A percentile compares a stretch with the other conserved stretches of the same genome.
phyloP scores from a whole-genome alignment of 2,888 invertebrate species.

The Andrena marginata region DNA sequence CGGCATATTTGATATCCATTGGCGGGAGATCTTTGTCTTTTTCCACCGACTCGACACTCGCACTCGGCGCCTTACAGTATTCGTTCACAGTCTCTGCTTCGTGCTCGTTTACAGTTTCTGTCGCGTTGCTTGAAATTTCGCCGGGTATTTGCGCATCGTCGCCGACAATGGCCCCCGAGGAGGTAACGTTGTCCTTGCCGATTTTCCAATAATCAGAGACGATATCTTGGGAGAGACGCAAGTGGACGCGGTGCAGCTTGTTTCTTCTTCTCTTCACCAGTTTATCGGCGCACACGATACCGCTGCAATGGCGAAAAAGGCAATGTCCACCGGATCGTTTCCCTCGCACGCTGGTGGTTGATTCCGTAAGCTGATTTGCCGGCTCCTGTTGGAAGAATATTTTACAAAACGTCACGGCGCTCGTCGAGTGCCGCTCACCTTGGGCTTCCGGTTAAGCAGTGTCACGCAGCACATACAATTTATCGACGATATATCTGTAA shows the following conservation, averaged over 20 bases:
- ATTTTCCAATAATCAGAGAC: constrained; percentile 37
- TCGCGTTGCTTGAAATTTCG: not conserved
- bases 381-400: not conserved
- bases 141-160: not conserved
- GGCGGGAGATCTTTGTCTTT: not conserved
- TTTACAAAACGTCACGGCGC: not conserved
- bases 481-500: constrained; percentile 38
- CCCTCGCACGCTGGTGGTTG: constrained; percentile 22
- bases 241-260: constrained; percentile 12
- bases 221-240: constrained; percentile 39
- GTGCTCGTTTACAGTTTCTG: not conserved
- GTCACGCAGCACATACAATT: constrained; percentile 31
- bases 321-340: constrained; percentile 28
- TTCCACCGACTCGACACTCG: not conserved
- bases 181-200: not conserved
- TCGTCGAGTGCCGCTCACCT: constrained; percentile 25
- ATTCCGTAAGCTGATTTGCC: constrained; percentile 30
- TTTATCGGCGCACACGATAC: constrained; percentile 39
- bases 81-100: not conserved
- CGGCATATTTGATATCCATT: not conserved
- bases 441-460: constrained; percentile 11
- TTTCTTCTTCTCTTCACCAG: constrained; percentile 25
- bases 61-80: not conserved
- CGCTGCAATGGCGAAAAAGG: constrained; percentile 49
- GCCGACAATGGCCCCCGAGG: not conserved